These are phyloP conservation scores for Pseudorectes ferrugineus DNA, from an alignment of 2,113 vertebrate species.

Conservation along the genomic window DNA sequence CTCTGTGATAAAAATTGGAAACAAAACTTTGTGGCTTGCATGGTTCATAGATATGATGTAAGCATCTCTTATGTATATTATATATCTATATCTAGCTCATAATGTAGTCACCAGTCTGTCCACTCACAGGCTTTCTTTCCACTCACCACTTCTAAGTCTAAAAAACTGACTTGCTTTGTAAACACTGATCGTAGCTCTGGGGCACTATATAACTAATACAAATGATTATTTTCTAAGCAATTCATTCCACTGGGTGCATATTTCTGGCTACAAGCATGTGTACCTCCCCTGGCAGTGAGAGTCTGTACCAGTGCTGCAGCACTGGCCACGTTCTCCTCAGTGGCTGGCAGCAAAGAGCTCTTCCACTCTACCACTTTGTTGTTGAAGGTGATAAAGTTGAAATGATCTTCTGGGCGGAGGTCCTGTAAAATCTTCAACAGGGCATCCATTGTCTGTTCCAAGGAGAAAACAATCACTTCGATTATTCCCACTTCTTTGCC, in stretches of 20 bases:
- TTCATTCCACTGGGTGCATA: neutral
- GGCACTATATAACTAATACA: neutral
- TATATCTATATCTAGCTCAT: neutral
- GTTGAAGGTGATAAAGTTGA: slow-evolving; percentile 60
- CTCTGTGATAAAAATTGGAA: neutral
- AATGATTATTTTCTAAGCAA: neutral
- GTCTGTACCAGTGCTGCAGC: slow-evolving; percentile 22
- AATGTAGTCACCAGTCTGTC: neutral
- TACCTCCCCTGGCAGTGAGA: slow-evolving; percentile 65
- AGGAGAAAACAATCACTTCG: neutral
- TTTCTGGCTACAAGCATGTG: neutral
- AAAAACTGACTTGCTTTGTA: neutral
- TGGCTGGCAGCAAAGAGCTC: slow-evolving; percentile 52
- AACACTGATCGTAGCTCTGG: neutral
- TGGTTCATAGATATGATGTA: neutral
- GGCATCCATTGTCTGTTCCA: slow-evolving; percentile 67
- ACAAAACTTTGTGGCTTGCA: neutral
- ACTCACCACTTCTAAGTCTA: fast-evolving
- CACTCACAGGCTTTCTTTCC: neutral
- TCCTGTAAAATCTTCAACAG: slow-evolving; percentile 71
- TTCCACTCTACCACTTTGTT: slow-evolving; percentile 4
- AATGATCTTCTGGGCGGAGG: slow-evolving; percentile 62
- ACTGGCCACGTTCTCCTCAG: neutral
- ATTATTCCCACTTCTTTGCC: neutral
- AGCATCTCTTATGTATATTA: neutral